Percentiles rank a stretch among this genome's conserved stretches.
phyloP scores from a whole-genome alignment of 30 jellyfish, hydroid and myxozoan genomes.

The Morbakka virulenta region DNA sequence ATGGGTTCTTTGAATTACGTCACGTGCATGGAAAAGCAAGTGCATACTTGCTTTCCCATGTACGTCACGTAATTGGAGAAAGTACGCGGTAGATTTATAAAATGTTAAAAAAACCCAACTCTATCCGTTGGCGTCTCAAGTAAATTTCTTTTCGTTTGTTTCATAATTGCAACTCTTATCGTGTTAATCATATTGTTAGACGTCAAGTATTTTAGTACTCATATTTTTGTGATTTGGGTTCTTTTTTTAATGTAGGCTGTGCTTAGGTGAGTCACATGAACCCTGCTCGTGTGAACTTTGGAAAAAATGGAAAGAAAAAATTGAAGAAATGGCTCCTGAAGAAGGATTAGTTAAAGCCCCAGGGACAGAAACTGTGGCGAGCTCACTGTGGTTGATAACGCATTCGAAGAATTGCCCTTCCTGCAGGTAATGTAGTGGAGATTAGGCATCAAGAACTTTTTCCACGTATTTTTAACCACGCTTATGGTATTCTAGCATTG shows the following conservation, averaged over 20 bases:
- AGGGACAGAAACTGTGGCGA: conserved; percentile 45
- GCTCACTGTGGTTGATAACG: conserved; percentile 50
- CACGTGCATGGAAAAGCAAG: no score
- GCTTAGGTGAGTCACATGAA: conserved; percentile 71
- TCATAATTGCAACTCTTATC: no score
- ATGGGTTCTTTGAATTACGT: no score
- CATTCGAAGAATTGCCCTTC: conserved; percentile 67
- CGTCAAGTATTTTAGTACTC: no score
- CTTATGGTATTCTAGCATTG: no score
- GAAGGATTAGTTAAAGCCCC: conserved; percentile 37
- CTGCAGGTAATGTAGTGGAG: conserved; percentile 50
- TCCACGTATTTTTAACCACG: not conserved
- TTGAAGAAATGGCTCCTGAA: conserved; percentile 52
- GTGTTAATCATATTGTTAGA: not conserved
- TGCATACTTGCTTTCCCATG: no score
- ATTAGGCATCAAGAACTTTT: not conserved
- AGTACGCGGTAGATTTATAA: no score
- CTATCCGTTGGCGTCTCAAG: no score
- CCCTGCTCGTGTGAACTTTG: conserved; percentile 69
- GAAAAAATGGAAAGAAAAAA: conserved; percentile 52
- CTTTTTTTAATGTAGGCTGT: conserved; percentile 10
- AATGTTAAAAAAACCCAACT: no score
- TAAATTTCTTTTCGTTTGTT: no score
- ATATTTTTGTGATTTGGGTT: not conserved
- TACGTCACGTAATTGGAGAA: no score